Evolutionary conservation across 2,888 invertebrate species (phyloP).

Genomic region (Acronicta alni): DNA sequence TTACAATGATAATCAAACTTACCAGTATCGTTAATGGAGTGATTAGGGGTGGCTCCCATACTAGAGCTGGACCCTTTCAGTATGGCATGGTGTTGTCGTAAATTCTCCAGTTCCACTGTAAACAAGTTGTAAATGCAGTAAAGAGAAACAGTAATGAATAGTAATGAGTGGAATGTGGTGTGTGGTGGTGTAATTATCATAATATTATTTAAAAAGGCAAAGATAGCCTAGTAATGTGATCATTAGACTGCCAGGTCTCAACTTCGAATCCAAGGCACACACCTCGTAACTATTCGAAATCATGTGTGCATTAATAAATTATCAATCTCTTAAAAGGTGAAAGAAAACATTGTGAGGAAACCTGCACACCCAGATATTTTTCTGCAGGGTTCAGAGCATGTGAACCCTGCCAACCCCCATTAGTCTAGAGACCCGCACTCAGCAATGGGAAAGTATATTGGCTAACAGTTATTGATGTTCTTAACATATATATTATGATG

Average conservation of each 20-base stretch:
- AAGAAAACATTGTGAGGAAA: too few relatives aligned
- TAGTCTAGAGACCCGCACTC: too few relatives aligned
- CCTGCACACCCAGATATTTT: too few relatives aligned
- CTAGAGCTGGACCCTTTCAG: slow-evolving; percentile 82
- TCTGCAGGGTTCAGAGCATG: too few relatives aligned
- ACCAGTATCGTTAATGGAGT: slow-evolving; percentile 76
- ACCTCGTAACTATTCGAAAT: too few relatives aligned
- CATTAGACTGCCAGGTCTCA: too few relatives aligned
- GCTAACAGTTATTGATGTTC: slow-evolving; percentile 26
- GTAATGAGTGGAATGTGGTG: slow-evolving; percentile 22
- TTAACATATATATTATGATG: not conserved
- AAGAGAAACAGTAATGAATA: slow-evolving; percentile 41
- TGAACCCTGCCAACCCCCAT: too few relatives aligned
- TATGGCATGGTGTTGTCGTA: slow-evolving; percentile 89
- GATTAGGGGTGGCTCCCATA: slow-evolving; percentile 73
- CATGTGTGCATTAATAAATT: too few relatives aligned
- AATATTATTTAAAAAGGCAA: slow-evolving; percentile 35
- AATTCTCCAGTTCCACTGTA: slow-evolving; percentile 90
- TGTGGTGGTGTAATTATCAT: too few relatives aligned
- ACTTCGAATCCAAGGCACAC: too few relatives aligned
- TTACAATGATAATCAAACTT: slow-evolving; percentile 32
- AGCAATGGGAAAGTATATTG: too few relatives aligned
- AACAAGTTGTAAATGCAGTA: slow-evolving; percentile 52
- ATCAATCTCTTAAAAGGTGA: too few relatives aligned
- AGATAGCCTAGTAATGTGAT: slow-evolving; percentile 18